A percentile compares a stretch with the other conserved stretches of the same genome.
Conservation (phyloP, 1,140 invertebrate species). For the Solen grandis region DNA sequence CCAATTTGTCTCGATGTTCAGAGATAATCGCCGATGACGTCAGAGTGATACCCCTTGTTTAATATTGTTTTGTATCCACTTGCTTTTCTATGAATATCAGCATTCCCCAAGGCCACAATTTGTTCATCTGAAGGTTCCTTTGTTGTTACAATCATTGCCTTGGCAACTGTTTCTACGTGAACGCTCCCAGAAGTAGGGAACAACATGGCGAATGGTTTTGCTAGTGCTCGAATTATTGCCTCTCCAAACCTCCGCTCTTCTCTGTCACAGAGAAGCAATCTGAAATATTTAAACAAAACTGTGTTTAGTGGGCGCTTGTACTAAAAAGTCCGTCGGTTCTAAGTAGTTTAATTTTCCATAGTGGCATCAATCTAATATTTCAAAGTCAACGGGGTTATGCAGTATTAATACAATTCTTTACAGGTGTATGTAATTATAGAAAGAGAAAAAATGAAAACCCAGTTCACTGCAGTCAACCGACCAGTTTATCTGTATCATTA, state of each 20-base stretch:
- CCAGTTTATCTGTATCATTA: too few relatives aligned
- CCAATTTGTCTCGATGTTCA: too few relatives aligned
- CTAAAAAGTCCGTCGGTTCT: neutral
- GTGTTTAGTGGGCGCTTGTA: neutral
- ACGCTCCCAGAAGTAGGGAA: neutral
- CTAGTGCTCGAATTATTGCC: neutral
- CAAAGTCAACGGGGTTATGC: neutral
- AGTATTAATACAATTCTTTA: neutral
- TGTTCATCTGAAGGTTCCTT: neutral
- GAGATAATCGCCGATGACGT: too few relatives aligned
- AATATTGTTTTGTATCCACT: too few relatives aligned
- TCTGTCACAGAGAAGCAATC: slow-evolving; percentile 24
- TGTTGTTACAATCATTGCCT: slow-evolving; percentile 27
- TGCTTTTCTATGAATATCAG: neutral
- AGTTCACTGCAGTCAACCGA: neutral
- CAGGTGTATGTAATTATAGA: neutral
- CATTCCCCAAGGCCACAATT: neutral
- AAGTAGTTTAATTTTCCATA: neutral
- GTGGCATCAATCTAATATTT: neutral
- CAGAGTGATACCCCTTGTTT: too few relatives aligned
- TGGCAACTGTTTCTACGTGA: slow-evolving; percentile 17
- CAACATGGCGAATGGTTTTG: slow-evolving; percentile 15
- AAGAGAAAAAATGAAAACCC: neutral
- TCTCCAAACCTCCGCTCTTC: neutral
- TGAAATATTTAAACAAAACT: neutral